Conservation (phyloP, 2,797 vertebrate genomes). For the Pristis pectinata region DNA sequence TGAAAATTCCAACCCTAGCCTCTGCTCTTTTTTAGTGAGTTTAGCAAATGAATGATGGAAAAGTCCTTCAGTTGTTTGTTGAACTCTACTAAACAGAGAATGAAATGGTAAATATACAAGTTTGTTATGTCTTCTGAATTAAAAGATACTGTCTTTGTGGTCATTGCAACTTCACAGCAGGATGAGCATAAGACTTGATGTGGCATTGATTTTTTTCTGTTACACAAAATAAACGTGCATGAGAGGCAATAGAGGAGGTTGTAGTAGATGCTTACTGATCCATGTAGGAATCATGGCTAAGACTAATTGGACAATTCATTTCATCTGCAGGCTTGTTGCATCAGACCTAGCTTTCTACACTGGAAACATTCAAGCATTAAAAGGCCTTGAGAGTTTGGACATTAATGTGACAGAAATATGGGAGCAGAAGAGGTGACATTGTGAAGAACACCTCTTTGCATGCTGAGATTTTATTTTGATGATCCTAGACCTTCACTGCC, state of each 20-base stretch:
- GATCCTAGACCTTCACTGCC: conserved; percentile 42
- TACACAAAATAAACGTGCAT: neutral
- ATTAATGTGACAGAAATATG: conserved; percentile 94
- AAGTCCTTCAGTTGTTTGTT: neutral
- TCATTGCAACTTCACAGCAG: neutral
- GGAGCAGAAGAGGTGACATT: conserved; percentile 96
- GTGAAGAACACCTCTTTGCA: conserved; percentile 46
- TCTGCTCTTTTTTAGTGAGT: neutral
- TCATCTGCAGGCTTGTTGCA: conserved; percentile 73
- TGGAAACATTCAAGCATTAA: conserved; percentile 86
- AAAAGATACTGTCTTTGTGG: too few species aligned
- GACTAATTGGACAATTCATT: neutral
- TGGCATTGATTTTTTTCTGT: neutral
- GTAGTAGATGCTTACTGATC: neutral
- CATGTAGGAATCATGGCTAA: neutral
- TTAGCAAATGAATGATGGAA: neutral
- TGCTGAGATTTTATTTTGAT: conserved; percentile 44
- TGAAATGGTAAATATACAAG: neutral
- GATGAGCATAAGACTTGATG: neutral
- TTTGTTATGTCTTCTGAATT: neutral
- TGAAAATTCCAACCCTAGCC: neutral
- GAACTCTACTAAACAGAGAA: neutral
- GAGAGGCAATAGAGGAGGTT: neutral
- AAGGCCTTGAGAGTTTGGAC: conserved; percentile 80
- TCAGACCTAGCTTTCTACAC: conserved; percentile 95